Conservation (phyloP, 2,888 invertebrate genomes). For the Parapristionchus giblindavisi region DNA sequence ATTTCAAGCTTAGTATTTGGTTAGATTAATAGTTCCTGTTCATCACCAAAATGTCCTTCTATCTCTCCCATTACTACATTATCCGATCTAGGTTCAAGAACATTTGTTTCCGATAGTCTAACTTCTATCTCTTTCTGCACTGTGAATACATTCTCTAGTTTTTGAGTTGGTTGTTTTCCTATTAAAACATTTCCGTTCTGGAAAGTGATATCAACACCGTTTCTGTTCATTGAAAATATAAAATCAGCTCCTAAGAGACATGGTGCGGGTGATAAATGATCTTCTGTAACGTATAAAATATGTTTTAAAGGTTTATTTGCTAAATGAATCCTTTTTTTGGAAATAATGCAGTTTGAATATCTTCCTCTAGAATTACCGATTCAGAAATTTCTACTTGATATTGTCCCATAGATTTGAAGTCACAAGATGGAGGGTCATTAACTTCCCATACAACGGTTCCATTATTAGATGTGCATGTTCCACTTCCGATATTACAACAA, state of each 20-base stretch:
- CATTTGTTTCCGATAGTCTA: not conserved
- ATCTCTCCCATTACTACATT: not conserved
- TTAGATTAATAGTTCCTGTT: not conserved
- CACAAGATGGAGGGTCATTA: too few relatives aligned
- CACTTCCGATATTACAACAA: too few relatives aligned
- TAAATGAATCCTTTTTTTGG: too few relatives aligned
- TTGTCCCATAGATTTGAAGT: too few relatives aligned
- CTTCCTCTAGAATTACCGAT: too few relatives aligned
- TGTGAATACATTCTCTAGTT: not conserved
- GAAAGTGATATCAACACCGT: not conserved
- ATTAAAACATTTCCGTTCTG: not conserved
- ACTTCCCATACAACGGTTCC: too few relatives aligned
- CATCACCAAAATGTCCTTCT: not conserved
- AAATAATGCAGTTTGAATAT: too few relatives aligned
- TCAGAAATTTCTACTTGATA: too few relatives aligned
- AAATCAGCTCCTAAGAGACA: not conserved
- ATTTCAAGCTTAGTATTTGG: not conserved
- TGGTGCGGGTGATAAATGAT: slow-evolving; percentile 6
- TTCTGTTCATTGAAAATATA: not conserved
- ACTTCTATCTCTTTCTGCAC: not conserved
- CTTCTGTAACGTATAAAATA: slow-evolving; percentile 11
- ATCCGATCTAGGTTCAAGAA: not conserved
- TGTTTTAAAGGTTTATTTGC: not conserved
- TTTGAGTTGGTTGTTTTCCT: not conserved
- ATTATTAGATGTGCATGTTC: too few relatives aligned